These are phyloP conservation scores for Nematolebias whitei DNA, from an alignment of 2,113 vertebrate species.

Conservation along the genomic window DNA sequence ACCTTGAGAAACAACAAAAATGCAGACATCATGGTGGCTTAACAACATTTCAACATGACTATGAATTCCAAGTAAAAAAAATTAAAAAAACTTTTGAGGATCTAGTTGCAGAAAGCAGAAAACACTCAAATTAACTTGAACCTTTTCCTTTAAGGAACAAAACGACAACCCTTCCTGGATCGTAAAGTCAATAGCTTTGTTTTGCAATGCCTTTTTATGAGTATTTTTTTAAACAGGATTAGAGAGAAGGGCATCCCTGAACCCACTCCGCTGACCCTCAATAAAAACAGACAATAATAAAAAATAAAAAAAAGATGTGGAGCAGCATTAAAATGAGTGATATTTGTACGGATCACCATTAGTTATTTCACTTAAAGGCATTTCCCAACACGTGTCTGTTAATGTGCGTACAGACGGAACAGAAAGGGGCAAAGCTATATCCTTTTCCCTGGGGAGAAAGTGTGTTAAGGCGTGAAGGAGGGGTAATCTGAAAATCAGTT, in stretches of 20 bases:
- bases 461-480: conserved; percentile 9
- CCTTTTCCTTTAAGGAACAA: conserved; percentile 20
- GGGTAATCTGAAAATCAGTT: conserved; percentile 58
- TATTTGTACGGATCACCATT: conserved; percentile 45
- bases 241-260: conserved; percentile 47
- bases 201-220: conserved; percentile 57
- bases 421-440: conserved; percentile 42
- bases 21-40: neutral
- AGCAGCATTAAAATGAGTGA: conserved; percentile 33
- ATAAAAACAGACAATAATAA: too few species aligned
- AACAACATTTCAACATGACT: neutral
- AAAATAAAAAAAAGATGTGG: conserved; percentile 24
- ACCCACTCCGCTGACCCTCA: conserved; percentile 16
- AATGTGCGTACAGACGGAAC: conserved; percentile 18
- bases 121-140: conserved; percentile 26
- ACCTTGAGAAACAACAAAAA: conserved; percentile 19
- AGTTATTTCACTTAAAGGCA: conserved; percentile 64
- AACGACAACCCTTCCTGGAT: conserved; percentile 47
- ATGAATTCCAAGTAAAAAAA: conserved; percentile 1
- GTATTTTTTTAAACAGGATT: conserved; percentile 71
- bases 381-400: conserved; percentile 62
- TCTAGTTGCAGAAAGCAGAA: conserved; percentile 26
- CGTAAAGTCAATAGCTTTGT: conserved; percentile 62
- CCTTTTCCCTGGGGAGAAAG: conserved; percentile 50
- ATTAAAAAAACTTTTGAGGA: neutral